Percentiles rank a stretch among this genome's conserved stretches.
Evolutionary conservation across 2,113 vertebrate genomes (phyloP).

Genomic region (Agelaius tricolor): DNA sequence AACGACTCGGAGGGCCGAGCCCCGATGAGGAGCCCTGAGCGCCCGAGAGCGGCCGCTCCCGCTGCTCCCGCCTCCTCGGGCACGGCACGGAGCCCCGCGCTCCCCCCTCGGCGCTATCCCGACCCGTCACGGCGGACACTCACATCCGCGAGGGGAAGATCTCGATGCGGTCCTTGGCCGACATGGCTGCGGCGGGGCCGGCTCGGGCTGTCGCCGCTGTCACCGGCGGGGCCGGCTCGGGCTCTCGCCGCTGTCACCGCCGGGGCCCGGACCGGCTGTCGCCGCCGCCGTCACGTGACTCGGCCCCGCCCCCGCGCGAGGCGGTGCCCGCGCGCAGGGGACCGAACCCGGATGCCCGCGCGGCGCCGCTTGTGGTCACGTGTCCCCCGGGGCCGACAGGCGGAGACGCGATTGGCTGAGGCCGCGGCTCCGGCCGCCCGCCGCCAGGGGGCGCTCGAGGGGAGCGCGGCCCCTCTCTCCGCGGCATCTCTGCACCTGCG

Average conservation of each 20-base stretch:
- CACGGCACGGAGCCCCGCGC: background rate
- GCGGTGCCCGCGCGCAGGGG: background rate
- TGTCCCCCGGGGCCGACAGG: rapidly evolving
- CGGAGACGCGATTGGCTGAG: background rate
- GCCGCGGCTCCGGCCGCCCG: background rate
- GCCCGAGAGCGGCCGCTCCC: background rate
- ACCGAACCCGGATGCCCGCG: background rate
- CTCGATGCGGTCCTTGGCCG: conserved; percentile 94
- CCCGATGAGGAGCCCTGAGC: background rate
- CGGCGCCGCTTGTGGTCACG: background rate
- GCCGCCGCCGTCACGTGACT: background rate
- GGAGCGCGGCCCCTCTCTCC: background rate
- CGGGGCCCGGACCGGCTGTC: background rate
- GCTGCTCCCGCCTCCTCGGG: background rate
- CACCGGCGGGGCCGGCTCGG: background rate
- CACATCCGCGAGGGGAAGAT: conserved; percentile 97
- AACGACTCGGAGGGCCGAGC: background rate
- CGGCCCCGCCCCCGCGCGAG: background rate
- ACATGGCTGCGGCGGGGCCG: conserved; percentile 77
- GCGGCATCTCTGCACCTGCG: too few relatives aligned
- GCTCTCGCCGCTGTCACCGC: background rate
- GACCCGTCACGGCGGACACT: conserved; percentile 59
- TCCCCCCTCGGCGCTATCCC: background rate
- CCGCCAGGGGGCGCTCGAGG: background rate
- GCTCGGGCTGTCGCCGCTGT: background rate